phyloP scores from a whole-genome alignment of 2,888 invertebrate genomes.

The Anagyrus pseudococci region DNA sequence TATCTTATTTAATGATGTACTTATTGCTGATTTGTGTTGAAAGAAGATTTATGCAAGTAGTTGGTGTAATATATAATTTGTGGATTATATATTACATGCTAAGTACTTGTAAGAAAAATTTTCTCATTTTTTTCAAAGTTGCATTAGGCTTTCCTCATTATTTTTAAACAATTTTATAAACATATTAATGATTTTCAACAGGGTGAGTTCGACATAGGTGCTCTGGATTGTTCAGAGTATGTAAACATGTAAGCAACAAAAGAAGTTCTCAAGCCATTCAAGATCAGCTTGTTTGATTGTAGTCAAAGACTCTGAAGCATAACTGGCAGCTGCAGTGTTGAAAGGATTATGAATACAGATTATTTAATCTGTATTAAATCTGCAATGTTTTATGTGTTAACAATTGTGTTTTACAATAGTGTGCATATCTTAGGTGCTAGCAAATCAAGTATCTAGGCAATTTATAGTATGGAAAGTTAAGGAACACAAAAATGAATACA shows the following conservation, averaged over 20 bases:
- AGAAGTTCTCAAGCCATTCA: slow-evolving; percentile 38
- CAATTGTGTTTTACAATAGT: slow-evolving; percentile 16
- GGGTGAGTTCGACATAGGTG: slow-evolving; percentile 42
- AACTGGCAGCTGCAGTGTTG: slow-evolving; percentile 30
- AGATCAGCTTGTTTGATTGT: slow-evolving; percentile 39
- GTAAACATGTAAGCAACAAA: slow-evolving; percentile 39
- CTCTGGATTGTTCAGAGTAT: slow-evolving; percentile 41
- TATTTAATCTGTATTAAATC: slow-evolving; percentile 32
- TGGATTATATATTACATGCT: slow-evolving; percentile 32
- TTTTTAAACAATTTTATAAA: slow-evolving; percentile 28
- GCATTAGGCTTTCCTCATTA: slow-evolving; percentile 33
- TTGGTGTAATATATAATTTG: slow-evolving; percentile 33
- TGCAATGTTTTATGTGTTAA: slow-evolving; percentile 20
- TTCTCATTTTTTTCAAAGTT: slow-evolving; percentile 24
- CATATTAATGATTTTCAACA: slow-evolving; percentile 41
- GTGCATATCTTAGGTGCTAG: slow-evolving; percentile 27
- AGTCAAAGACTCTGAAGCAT: slow-evolving; percentile 39
- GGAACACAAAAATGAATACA: background rate
- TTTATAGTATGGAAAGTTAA: slow-evolving; percentile 20
- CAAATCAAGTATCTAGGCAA: slow-evolving; percentile 30
- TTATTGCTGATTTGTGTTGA: background rate
- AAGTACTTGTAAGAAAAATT: slow-evolving; percentile 30
- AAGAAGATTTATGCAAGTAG: slow-evolving; percentile 20
- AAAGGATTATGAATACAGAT: slow-evolving; percentile 40
- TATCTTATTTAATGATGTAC: slow-evolving; percentile 17